Conservation (phyloP, 2,888 invertebrate species). For the Nomada flava region DNA sequence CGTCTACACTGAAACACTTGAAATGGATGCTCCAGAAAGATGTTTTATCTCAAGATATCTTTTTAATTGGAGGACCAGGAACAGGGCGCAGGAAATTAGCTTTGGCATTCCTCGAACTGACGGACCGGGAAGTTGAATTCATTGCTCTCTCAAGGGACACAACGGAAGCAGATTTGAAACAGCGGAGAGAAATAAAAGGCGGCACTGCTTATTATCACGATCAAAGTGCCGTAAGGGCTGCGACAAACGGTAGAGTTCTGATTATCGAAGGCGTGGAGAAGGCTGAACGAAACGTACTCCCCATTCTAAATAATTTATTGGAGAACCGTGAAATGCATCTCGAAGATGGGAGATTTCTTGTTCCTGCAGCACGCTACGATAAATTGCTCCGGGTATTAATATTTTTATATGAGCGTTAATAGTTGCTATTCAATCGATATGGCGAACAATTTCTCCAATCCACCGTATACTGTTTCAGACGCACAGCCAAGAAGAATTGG, state of each 20-base stretch:
- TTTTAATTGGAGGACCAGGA: conserved; percentile 96
- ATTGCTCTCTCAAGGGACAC: conserved; percentile 97
- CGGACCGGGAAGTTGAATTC: conserved; percentile 96
- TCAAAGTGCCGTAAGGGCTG: conserved; percentile 97
- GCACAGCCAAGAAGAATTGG: conserved; percentile 91
- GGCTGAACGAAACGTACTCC: conserved; percentile 98
- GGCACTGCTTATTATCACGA: conserved; percentile 97
- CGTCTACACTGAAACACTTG: conserved; percentile 88
- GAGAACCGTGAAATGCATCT: conserved; percentile 99
- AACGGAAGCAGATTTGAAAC: conserved; percentile 98
- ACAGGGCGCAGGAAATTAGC: conserved; percentile 92
- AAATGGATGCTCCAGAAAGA: conserved; percentile 99
- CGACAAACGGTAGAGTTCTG: conserved; percentile 93
- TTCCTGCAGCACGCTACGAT: conserved; percentile 95
- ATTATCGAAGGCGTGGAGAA: conserved; percentile 98
- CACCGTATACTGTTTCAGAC: conserved; percentile 85
- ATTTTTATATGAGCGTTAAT: background rate
- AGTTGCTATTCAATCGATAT: background rate
- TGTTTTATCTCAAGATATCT: conserved; percentile 96
- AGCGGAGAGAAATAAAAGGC: conserved; percentile 94
- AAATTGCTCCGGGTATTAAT: conserved; percentile 90
- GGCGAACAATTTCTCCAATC: background rate
- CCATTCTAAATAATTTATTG: conserved; percentile 97
- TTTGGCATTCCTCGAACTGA: conserved; percentile 94
- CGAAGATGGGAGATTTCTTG: conserved; percentile 97